Base-by-base conservation (phyloP, 1,140 invertebrate genomes). In the Archivesica marissinica region DNA sequence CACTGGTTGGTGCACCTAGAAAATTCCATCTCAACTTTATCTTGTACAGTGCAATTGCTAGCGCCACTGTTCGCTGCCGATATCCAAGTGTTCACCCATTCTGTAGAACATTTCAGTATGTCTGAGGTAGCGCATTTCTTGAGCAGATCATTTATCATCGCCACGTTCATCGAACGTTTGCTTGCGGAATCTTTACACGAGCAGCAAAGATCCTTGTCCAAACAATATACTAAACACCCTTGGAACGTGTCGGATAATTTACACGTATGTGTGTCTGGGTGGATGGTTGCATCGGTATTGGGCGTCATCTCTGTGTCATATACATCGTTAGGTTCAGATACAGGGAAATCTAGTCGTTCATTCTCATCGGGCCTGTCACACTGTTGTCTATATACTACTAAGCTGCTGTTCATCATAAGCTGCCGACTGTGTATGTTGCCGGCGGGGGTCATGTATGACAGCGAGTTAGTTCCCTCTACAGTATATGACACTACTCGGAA, bases 181-280 rank as follows among this genome's bases (percentile, higher is more conserved):
- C 20, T 56, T 4, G 1, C 54, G 0, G 35, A 41, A 23, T 70
- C 39, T 25, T 70, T 70, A 23, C 66, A 70, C 11, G 66, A 44
- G n/a, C 66, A 70, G 39, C 66, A 70, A 4, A 70, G 23, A 20
- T 70, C 66, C 25, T 70, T 28, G 11, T 47, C 39, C 9, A 70
- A 3, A 25, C 66, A 70, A 13, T 17, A 6, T 11, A 70, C 20
- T n/a, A 70, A 1, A 15, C 66, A 70, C 2, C 66, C 66, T 47
- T 70, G 66, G 38, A 70, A 70, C 39, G 66, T 47, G 15, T n/a
- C n/a, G n/a, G n/a, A n/a, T n/a, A n/a, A n/a, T n/a, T n/a, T n/a
- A n/a, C n/a, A n/a, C n/a, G n/a, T n/a, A n/a, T n/a, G n/a, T n/a
- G n/a, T n/a, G n/a, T n/a, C n/a, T n/a, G n/a, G n/a, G n/a, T n/a